Conservation (phyloP, 1,140 invertebrate genomes). For the Drosophila mojavensis region DNA sequence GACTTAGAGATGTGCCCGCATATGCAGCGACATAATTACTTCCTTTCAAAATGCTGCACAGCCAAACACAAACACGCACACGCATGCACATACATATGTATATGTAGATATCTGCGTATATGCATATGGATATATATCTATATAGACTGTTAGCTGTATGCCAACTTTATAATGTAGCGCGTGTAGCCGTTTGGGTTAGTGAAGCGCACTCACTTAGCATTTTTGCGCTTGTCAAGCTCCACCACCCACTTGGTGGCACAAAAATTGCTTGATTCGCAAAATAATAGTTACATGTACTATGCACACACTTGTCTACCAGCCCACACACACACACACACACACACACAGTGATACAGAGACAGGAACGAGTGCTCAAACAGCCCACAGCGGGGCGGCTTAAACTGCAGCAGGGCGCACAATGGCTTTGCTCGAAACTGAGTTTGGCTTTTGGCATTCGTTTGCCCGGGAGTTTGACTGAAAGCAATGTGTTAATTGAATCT, state of each 20-base stretch:
- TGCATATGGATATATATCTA: no score
- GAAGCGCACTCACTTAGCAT: constrained; percentile 20
- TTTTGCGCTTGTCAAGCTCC: constrained; percentile 28
- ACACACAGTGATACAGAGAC: neutral
- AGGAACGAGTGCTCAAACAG: neutral
- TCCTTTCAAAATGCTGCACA: constrained; percentile 15
- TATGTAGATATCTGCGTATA: neutral
- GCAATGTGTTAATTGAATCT: constrained; percentile 11
- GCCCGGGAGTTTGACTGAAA: neutral
- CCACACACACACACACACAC: constrained; percentile 8
- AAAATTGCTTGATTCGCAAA: constrained; percentile 62
- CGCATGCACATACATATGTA: neutral
- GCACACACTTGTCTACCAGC: constrained; percentile 18
- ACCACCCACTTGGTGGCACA: constrained; percentile 20
- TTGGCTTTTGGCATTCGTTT: neutral
- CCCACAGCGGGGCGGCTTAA: constrained; percentile 3
- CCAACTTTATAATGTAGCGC: constrained; percentile 15
- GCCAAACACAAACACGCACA: neutral
- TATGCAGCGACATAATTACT: constrained; percentile 16
- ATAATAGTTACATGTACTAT: constrained; percentile 42
- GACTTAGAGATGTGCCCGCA: neutral
- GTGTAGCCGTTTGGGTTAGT: constrained; percentile 1
- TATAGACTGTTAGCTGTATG: neutral
- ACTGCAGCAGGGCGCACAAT: constrained; percentile 19
- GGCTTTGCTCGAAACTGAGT: constrained; percentile 11